A percentile compares a stretch with the other conserved stretches of the same genome.
Conservation (phyloP, 2,888 invertebrate genomes). For the Drosophila paramelanica region DNA sequence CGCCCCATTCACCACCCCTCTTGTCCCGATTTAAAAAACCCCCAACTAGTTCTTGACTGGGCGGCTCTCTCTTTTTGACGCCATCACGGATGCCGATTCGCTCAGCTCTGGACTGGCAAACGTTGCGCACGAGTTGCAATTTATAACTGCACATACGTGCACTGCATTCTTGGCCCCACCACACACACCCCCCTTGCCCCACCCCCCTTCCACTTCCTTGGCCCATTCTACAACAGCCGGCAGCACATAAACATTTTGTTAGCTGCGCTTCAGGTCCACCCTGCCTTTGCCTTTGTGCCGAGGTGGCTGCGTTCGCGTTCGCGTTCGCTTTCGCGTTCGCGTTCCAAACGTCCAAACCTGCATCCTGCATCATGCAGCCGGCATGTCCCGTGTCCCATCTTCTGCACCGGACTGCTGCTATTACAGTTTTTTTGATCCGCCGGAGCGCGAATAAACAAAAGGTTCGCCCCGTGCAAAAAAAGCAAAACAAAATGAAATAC, state of each 20-base stretch:
- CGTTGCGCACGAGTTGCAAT: conserved; percentile 72
- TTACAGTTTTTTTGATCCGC: conserved; percentile 72
- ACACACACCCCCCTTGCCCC: not conserved
- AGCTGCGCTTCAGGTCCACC: conserved; percentile 63
- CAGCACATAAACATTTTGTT: conserved; percentile 75
- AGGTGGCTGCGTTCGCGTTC: conserved; percentile 53
- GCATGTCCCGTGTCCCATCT: conserved; percentile 8
- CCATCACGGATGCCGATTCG: conserved; percentile 32
- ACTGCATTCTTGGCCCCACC: conserved; percentile 19
- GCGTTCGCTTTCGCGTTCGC: conserved; percentile 29
- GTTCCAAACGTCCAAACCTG: conserved; percentile 13
- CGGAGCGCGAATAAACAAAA: conserved; percentile 76
- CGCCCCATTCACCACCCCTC: not conserved
- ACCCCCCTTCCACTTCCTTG: not conserved
- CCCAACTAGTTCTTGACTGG: conserved; percentile 4
- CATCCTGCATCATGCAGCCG: conserved; percentile 6
- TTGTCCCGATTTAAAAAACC: not conserved
- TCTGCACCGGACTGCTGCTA: conserved; percentile 38
- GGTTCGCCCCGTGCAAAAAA: conserved; percentile 55
- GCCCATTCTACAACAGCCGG: conserved; percentile 20
- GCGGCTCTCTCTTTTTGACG: conserved; percentile 15
- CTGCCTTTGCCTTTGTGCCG: conserved; percentile 58
- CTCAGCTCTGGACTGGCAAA: conserved; percentile 50
- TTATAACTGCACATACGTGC: conserved; percentile 75
- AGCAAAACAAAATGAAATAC: conserved; percentile 62